Percentiles rank a stretch among this genome's conserved stretches.
These are phyloP conservation scores for Perca schrenkii DNA, from an alignment of 2,113 vertebrate genomes.

Conservation along the genomic window DNA sequence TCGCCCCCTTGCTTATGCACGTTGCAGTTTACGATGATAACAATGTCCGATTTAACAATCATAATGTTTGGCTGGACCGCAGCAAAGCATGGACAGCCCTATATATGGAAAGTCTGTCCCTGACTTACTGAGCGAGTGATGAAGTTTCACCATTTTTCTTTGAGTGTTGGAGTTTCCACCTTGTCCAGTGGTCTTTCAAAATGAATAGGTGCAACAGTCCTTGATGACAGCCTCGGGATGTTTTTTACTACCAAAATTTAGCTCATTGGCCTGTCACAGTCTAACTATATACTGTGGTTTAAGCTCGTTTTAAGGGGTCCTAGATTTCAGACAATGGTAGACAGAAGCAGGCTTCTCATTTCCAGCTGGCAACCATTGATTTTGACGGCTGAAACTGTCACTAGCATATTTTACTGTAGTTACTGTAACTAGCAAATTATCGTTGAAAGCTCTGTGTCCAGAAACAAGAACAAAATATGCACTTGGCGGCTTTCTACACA, in stretches of 20 bases:
- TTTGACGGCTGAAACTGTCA: neutral
- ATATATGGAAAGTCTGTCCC: no score
- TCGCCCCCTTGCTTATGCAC: no score
- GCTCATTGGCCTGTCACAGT: no score
- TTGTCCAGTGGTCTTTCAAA: neutral
- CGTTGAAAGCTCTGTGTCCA: neutral
- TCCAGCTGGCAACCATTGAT: neutral
- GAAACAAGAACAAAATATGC: neutral
- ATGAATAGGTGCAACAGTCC: no score
- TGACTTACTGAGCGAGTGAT: no score
- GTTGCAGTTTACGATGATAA: neutral
- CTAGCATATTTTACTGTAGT: neutral
- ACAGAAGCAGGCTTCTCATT: neutral
- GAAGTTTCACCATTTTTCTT: no score
- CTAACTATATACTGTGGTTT: no score
- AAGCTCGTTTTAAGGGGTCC: neutral
- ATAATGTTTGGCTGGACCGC: no score
- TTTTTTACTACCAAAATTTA: no score
- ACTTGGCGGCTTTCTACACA: neutral
- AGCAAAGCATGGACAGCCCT: no score
- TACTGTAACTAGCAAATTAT: neutral
- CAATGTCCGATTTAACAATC: neutral
- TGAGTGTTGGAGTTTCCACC: no score
- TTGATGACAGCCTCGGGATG: no score
- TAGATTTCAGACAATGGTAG: neutral